These are phyloP conservation scores for Halocynthia roretzi DNA, from an alignment of 23 tunicate genomes.

Conservation along the genomic window DNA sequence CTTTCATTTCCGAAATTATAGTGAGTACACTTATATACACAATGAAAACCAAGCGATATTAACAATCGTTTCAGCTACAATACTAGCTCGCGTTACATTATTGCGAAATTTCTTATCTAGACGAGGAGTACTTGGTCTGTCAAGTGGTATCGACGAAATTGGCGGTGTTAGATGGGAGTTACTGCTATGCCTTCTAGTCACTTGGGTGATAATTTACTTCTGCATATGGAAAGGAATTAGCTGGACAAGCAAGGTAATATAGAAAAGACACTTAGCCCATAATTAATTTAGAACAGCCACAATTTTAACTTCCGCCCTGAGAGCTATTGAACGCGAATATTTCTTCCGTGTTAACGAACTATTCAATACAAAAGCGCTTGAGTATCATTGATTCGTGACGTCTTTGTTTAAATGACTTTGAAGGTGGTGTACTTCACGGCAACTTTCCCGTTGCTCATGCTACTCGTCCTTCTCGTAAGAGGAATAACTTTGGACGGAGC, in stretches of 20 bases:
- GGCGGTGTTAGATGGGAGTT: slow-evolving; percentile 75
- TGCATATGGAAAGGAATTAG: slow-evolving; percentile 94
- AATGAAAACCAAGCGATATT: neutral
- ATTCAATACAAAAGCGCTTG: neutral
- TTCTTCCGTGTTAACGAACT: neutral
- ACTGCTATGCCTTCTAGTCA: slow-evolving; percentile 54
- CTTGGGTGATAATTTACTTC: slow-evolving; percentile 81
- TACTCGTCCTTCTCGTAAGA: slow-evolving; percentile 77
- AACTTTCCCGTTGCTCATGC: slow-evolving; percentile 86
- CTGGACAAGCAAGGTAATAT: slow-evolving; percentile 91
- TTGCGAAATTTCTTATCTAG: slow-evolving; percentile 20
- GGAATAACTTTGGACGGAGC: slow-evolving; percentile 95
- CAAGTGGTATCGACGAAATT: slow-evolving; percentile 52
- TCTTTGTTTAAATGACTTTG: neutral
- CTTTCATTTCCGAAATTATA: neutral
- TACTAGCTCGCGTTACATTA: neutral
- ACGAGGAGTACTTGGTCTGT: slow-evolving; percentile 66
- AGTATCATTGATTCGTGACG: neutral
- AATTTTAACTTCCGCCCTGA: no score
- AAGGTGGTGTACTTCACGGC: slow-evolving; percentile 98
- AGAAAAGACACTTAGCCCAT: neutral
- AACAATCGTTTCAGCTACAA: neutral
- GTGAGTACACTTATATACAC: neutral
- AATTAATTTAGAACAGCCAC: no score
- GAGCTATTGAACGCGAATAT: neutral